phyloP scores from a whole-genome alignment of 2,888 invertebrate genomes.

The Dynastes grantii region DNA sequence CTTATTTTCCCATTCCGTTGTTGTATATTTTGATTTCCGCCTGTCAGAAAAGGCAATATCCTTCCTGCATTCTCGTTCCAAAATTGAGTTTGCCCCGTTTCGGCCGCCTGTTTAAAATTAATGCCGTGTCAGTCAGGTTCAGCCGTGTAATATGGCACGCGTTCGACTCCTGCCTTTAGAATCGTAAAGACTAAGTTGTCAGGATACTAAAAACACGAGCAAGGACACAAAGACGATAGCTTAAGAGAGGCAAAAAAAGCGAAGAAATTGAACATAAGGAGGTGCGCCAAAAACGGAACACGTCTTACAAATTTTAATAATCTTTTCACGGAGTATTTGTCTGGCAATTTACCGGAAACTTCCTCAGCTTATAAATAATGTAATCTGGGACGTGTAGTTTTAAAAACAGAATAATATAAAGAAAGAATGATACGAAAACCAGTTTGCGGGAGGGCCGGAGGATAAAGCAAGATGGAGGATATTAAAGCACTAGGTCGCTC shows the following conservation, averaged over 20 bases:
- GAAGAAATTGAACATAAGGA: neutral
- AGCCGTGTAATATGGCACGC: slow-evolving; percentile 20
- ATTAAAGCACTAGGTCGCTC: neutral
- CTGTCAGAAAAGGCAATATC: slow-evolving; percentile 6
- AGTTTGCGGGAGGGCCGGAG: neutral
- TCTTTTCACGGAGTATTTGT: slow-evolving; percentile 11
- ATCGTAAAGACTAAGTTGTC: slow-evolving; percentile 1
- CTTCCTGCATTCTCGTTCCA: slow-evolving; percentile 16
- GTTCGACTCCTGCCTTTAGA: slow-evolving; percentile 5
- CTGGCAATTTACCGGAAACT: slow-evolving; percentile 23
- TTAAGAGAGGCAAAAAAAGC: slow-evolving; percentile 6
- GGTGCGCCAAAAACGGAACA: slow-evolving; percentile 1
- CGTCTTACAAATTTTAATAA: slow-evolving; percentile 31
- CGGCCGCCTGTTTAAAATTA: slow-evolving; percentile 46
- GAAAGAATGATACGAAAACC: neutral
- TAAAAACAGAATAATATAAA: neutral
- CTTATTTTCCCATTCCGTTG: neutral
- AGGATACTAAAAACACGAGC: slow-evolving; percentile 19
- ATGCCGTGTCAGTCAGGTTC: slow-evolving; percentile 37
- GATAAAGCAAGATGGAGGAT: neutral
- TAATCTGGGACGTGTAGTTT: slow-evolving; percentile 28
- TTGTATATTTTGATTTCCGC: neutral
- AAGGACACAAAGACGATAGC: neutral
- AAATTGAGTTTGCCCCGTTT: slow-evolving; percentile 43
- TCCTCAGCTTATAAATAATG: slow-evolving; percentile 26